These are phyloP conservation scores for Leuciscus waleckii DNA, from an alignment of 2,797 vertebrate genomes.

Conservation along the genomic window DNA sequence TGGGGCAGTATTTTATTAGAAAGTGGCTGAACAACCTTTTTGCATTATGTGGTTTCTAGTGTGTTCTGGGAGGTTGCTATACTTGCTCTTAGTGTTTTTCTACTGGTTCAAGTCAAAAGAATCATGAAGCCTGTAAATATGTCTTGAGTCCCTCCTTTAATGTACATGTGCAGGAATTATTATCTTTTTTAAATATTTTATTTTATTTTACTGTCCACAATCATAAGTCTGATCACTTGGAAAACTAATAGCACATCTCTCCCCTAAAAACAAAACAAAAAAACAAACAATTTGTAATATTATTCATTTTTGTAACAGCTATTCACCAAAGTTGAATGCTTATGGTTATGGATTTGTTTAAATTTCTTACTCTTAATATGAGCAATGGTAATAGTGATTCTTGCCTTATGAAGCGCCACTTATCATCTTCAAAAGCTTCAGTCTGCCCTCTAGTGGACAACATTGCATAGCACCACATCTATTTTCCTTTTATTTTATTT, in stretches of 20 bases:
- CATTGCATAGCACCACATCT: not conserved
- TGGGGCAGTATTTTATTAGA: not conserved
- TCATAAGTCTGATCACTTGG: not conserved
- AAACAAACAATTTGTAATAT: not conserved
- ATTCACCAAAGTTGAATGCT: not conserved
- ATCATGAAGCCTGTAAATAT: not conserved
- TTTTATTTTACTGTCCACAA: not conserved
- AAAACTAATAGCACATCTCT: not conserved
- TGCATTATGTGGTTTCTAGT: not conserved
- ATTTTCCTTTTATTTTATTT: not conserved
- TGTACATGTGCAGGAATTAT: not conserved
- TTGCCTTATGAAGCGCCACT: too few relatives aligned
- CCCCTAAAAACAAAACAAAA: too few relatives aligned
- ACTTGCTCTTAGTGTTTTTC: not conserved
- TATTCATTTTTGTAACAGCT: not conserved
- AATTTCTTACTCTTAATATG: too few relatives aligned
- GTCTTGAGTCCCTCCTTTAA: too few relatives aligned
- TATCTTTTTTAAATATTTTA: too few relatives aligned
- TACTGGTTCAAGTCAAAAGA: not conserved
- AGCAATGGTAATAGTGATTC: not conserved
- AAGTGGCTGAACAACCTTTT: not conserved
- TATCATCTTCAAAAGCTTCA: not conserved
- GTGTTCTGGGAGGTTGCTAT: too few relatives aligned
- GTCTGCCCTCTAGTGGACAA: constrained; percentile 1
- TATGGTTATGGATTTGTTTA: not conserved